Evolutionary conservation across 2,797 vertebrate species (phyloP).

Genomic region (Bradypodion ventrale): DNA sequence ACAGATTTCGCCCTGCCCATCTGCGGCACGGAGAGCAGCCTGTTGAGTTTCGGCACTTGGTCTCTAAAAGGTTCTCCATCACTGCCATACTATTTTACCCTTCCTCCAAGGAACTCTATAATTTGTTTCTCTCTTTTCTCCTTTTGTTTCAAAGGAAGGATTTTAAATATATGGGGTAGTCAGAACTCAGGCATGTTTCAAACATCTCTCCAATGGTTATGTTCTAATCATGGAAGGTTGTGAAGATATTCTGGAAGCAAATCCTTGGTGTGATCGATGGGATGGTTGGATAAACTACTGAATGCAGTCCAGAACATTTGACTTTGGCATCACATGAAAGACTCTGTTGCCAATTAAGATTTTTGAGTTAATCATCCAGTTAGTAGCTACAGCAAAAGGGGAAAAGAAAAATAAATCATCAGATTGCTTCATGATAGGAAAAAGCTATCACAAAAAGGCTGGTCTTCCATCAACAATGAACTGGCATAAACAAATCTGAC

Average conservation of each 20-base stretch:
- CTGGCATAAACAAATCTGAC: background rate
- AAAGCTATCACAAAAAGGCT: no score
- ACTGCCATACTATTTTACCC: no score
- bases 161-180: background rate
- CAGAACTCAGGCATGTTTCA: no score
- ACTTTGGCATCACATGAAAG: background rate
- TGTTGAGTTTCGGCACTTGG: no score
- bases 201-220: background rate
- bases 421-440: background rate
- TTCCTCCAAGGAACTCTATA: background rate
- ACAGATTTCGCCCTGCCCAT: no score
- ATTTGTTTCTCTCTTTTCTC: background rate
- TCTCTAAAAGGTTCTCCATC: no score
- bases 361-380: background rate
- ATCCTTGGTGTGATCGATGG: background rate
- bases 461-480: background rate
- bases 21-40: no score
- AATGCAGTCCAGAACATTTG: background rate
- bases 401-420: no score
- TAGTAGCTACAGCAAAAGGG: background rate
- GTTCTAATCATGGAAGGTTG: background rate
- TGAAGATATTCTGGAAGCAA: background rate
- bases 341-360: background rate
- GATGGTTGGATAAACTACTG: no score
- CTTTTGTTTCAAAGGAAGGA: background rate